A percentile compares a stretch with the other conserved stretches of the same genome.
Conservation (phyloP, 2,113 vertebrate species). For the Pteropus alecto region DNA sequence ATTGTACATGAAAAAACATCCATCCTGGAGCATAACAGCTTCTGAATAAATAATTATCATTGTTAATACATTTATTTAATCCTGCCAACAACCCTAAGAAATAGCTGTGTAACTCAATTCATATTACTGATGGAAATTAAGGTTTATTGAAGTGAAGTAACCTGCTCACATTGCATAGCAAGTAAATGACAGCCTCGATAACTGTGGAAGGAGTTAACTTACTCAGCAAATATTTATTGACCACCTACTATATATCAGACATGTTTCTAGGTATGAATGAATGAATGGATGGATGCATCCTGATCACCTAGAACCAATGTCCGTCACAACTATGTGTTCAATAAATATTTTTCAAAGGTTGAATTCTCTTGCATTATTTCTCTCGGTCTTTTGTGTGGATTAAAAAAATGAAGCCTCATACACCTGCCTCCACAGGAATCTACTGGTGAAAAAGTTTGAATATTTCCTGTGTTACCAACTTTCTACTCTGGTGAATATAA, state of each 20-base stretch:
- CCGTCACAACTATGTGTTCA: background rate
- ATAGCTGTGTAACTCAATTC: background rate
- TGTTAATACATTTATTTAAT: background rate
- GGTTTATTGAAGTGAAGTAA: background rate
- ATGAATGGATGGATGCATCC: background rate
- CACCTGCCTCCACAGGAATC: background rate
- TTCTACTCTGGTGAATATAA: background rate
- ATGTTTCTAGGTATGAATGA: background rate
- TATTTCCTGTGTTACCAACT: background rate
- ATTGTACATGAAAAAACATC: background rate
- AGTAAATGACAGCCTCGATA: background rate
- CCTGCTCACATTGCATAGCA: background rate
- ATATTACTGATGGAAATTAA: slow-evolving; percentile 3
- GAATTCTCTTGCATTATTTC: background rate
- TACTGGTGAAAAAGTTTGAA: background rate
- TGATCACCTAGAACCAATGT: background rate
- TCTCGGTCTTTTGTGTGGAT: background rate
- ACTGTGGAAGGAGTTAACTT: background rate
- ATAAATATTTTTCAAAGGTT: slow-evolving; percentile 23
- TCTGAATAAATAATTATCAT: background rate
- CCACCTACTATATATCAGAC: background rate
- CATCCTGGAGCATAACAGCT: background rate
- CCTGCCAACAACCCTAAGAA: background rate
- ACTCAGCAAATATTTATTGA: background rate
- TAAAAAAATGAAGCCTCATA: background rate